phyloP scores from a whole-genome alignment of 2,113 vertebrate genomes.

The Emberiza fucata region DNA sequence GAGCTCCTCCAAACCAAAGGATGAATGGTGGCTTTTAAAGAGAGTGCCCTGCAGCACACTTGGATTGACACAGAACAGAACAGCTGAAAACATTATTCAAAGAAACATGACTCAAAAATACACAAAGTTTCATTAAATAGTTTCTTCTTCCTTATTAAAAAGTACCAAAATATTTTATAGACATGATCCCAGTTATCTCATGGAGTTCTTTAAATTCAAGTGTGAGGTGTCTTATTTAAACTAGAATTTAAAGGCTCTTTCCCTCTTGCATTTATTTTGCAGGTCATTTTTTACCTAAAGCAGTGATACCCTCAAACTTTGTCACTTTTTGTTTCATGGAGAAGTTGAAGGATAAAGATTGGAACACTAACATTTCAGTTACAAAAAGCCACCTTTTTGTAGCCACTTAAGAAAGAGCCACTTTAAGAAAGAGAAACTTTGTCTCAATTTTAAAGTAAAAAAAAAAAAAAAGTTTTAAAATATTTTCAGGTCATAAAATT shows the following conservation, averaged over 20 bases:
- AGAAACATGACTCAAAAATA: background rate
- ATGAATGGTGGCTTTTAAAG: background rate
- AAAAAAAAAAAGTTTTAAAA: background rate
- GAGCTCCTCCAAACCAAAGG: background rate
- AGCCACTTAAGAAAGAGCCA: no score
- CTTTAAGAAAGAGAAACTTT: background rate
- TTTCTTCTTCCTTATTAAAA: background rate
- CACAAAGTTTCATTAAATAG: rapidly evolving
- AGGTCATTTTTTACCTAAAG: background rate
- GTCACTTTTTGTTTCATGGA: background rate
- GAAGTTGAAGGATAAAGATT: background rate
- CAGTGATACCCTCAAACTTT: background rate
- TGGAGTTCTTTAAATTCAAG: background rate
- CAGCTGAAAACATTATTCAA: rapidly evolving
- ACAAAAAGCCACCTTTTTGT: background rate
- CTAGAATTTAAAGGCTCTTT: background rate
- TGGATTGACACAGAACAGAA: rapidly evolving
- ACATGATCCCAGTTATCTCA: background rate
- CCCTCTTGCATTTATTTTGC: background rate
- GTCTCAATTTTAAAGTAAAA: background rate
- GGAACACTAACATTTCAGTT: background rate
- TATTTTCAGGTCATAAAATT: background rate
- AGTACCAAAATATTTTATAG: background rate
- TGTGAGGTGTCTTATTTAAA: background rate
- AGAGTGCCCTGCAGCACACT: rapidly evolving